Evolutionary conservation across 2,113 vertebrate genomes (phyloP), one percentile per base, ranked within the genome.

Genomic region (Xiphias gladius): DNA sequence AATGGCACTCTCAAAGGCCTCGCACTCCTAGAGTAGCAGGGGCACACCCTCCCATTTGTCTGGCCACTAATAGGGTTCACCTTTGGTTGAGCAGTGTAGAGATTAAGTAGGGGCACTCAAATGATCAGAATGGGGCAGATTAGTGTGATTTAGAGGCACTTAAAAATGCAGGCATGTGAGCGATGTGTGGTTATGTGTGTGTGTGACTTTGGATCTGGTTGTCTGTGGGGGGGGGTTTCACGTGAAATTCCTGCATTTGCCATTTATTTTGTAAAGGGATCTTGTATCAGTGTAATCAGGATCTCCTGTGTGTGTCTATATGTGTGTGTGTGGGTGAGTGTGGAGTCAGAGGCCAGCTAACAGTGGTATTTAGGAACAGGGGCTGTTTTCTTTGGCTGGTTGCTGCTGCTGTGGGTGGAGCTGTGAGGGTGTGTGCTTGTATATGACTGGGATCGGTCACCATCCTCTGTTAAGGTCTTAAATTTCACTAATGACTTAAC

Each of bases 401-500:
- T 85, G 74, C 61, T 83, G 80, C 74, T 61, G 72, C 72, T 90
- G 76, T 85, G 76, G 81, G 76, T 79, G 80, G 82, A 77, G 73
- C 70, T 58, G 43, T 75, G 26, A 35, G n/a, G 11, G 52, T 55
- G 46, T 73, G 28, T 17, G 75, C 32, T 66, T 70, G 67, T 69
- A 62, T 73, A 82, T 73, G 72, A 43, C 39, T 80, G 68, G 58
- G 52, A 87, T 81, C 48, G 46, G 85, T 87, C 83, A 78, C 73
- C 66, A 63, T 80, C 65, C 70, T 57, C 82, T 64, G 71, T 88
- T 82, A 69, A 80, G 82, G 86, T 93, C 89, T 94, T 94, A 94
- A 89, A 91, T 95, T 94, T 95, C 94, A 92, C 91, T 93, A 94
- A 95, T 94, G 94, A 93, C 91, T 95, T 95, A 95, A 95, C 87